Evolutionary conservation across 2,797 vertebrate genomes (phyloP).

Genomic region (Eidolon dupreanum): DNA sequence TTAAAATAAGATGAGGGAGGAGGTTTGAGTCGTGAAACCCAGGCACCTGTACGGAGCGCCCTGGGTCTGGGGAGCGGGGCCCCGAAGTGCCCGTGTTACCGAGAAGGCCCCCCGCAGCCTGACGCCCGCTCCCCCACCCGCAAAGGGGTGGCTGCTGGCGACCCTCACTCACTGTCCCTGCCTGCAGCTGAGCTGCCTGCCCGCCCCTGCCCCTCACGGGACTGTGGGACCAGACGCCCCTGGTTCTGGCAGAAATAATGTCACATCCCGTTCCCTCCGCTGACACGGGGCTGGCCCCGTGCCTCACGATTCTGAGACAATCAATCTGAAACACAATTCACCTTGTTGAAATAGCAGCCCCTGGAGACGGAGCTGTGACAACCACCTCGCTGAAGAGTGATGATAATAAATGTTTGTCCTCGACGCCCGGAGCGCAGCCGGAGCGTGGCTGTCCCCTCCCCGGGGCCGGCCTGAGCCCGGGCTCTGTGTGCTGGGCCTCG

Average conservation of each 20-base stretch:
- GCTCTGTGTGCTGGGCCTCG: background rate
- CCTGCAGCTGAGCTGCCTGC: background rate
- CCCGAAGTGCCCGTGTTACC: background rate
- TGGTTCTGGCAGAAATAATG: conserved; percentile 37
- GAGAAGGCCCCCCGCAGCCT: background rate
- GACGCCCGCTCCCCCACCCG: rapidly evolving
- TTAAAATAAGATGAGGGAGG: conserved; percentile 65
- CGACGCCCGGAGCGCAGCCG: background rate
- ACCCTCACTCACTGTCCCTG: background rate
- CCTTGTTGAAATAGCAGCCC: conserved; percentile 72
- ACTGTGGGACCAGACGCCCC: background rate
- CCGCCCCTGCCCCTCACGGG: background rate
- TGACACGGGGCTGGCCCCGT: background rate
- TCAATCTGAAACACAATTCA: conserved; percentile 38
- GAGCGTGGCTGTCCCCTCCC: conserved; percentile 6
- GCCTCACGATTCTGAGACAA: conserved; percentile 59
- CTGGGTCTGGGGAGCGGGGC: background rate
- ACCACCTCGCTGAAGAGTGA: background rate
- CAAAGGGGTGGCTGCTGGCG: background rate
- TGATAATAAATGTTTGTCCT: conserved; percentile 75
- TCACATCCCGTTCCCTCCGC: background rate
- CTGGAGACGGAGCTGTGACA: conserved; percentile 51
- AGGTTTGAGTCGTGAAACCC: conserved; percentile 61
- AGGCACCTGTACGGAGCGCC: background rate
- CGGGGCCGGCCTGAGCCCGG: background rate